Evolutionary conservation across 2,888 invertebrate species (phyloP).

Genomic region (Scaeva pyrastri): DNA sequence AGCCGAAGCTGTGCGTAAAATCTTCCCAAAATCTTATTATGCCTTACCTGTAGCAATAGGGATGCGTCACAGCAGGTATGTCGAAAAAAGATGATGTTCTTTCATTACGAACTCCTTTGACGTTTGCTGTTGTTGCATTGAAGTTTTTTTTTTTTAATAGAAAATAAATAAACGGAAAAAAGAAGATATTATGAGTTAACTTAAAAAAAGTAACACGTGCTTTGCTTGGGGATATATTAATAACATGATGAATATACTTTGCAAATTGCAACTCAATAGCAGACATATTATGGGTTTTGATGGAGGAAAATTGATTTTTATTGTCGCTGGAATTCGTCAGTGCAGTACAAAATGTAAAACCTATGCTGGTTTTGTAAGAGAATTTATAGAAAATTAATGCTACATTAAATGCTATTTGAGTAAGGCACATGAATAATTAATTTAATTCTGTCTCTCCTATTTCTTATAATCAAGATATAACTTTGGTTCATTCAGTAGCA

Average conservation of each 20-base stretch:
- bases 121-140: conserved; percentile 80
- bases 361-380: too few relatives aligned
- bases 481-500: too few relatives aligned
- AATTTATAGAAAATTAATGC: too few relatives aligned
- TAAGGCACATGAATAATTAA: too few relatives aligned
- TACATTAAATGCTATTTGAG: too few relatives aligned
- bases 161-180: conserved; percentile 45
- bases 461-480: too few relatives aligned
- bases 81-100: conserved; percentile 84
- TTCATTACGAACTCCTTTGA: conserved; percentile 84
- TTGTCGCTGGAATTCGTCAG: conserved; percentile 44
- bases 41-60: conserved; percentile 84
- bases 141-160: conserved; percentile 53
- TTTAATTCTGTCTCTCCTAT: too few relatives aligned
- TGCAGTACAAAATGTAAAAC: too few relatives aligned
- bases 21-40: conserved; percentile 67
- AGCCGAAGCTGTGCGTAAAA: conserved; percentile 64
- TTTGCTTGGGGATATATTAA: conserved; percentile 45
- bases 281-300: conserved; percentile 51
- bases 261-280: conserved; percentile 67
- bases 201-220: conserved; percentile 52
- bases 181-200: conserved; percentile 43
- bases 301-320: conserved; percentile 58
- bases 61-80: conserved; percentile 84
- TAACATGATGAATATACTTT: conserved; percentile 53